These are phyloP conservation scores for Amphibalanus amphitrite DNA, from an alignment of 1,140 invertebrate genomes.

Conservation along the genomic window DNA sequence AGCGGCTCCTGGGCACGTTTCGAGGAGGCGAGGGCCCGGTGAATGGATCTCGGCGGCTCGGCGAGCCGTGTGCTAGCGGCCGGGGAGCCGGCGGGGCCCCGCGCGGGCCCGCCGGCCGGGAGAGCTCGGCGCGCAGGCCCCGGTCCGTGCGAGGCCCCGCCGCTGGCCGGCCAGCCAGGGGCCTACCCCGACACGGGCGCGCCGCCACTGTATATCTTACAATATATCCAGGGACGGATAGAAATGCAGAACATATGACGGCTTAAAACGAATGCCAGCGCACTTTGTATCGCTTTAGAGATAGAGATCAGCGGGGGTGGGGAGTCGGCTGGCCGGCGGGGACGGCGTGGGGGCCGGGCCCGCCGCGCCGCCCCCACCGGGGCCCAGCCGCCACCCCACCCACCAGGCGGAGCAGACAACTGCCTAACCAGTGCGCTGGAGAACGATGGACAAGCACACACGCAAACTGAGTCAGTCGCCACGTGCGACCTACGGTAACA, in stretches of 20 bases:
- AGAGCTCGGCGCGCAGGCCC: too few relatives aligned
- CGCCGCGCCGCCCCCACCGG: too few relatives aligned
- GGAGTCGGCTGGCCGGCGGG: too few relatives aligned
- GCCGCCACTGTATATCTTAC: constrained; percentile 5
- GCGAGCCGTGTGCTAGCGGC: too few relatives aligned
- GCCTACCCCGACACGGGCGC: too few relatives aligned
- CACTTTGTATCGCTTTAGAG: constrained; percentile 2
- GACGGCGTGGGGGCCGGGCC: too few relatives aligned
- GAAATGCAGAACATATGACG: constrained; percentile 12
- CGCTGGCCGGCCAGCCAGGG: too few relatives aligned
- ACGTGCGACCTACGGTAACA: neutral
- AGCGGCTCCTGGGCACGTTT: constrained; percentile 16
- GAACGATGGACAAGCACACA: neutral
- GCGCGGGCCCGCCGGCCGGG: too few relatives aligned
- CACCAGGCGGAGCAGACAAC: neutral
- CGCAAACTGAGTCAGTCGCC: neutral
- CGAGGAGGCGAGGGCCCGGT: constrained; percentile 19
- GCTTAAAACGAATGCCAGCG: constrained; percentile 12
- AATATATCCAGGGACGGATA: constrained; percentile 16
- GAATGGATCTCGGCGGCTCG: constrained; percentile 21
- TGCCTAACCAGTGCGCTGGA: neutral
- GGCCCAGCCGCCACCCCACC: too few relatives aligned
- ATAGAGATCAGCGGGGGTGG: neutral
- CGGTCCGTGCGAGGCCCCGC: too few relatives aligned
- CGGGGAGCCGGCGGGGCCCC: too few relatives aligned